Conservation (phyloP, 2,888 invertebrate species). For the Plagiodera versicolora region DNA sequence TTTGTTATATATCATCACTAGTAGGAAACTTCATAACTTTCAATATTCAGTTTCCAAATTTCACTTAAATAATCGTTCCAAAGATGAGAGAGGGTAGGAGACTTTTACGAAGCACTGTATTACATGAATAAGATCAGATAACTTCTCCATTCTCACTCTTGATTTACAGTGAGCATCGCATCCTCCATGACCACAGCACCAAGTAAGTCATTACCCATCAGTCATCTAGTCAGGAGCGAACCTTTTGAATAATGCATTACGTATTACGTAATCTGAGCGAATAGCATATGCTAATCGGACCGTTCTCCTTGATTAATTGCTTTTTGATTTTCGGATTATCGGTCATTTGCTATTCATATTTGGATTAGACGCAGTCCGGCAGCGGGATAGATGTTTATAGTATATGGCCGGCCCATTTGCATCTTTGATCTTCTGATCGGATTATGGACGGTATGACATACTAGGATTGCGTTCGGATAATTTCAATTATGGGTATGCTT, state of each 20-base stretch:
- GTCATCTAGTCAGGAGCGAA: conserved; percentile 38
- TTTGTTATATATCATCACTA: too few species aligned
- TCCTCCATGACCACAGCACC: conserved; percentile 4
- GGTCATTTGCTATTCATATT: conserved; percentile 46
- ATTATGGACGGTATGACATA: conserved; percentile 12
- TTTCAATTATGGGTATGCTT: not conserved
- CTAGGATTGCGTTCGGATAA: conserved; percentile 11
- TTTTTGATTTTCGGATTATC: conserved; percentile 54
- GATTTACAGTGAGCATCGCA: not conserved
- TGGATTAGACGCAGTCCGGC: conserved; percentile 33
- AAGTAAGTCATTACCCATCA: conserved; percentile 46
- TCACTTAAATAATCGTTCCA: too few species aligned
- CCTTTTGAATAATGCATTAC: conserved; percentile 46
- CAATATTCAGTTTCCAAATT: too few species aligned
- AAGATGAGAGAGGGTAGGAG: too few species aligned
- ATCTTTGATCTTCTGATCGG: conserved; percentile 20
- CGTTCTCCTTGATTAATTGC: conserved; percentile 52
- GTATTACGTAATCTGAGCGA: conserved; percentile 48
- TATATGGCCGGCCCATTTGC: conserved; percentile 22
- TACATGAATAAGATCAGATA: too few species aligned
- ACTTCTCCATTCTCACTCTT: not conserved
- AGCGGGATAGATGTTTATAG: conserved; percentile 17
- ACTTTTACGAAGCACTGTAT: too few species aligned
- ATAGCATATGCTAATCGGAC: conserved; percentile 48
- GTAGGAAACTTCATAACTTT: too few species aligned